Evolutionary conservation across 2,797 vertebrate genomes (phyloP), one percentile per base, ranked within the genome.

Genomic region (Liparis tanakae): DNA sequence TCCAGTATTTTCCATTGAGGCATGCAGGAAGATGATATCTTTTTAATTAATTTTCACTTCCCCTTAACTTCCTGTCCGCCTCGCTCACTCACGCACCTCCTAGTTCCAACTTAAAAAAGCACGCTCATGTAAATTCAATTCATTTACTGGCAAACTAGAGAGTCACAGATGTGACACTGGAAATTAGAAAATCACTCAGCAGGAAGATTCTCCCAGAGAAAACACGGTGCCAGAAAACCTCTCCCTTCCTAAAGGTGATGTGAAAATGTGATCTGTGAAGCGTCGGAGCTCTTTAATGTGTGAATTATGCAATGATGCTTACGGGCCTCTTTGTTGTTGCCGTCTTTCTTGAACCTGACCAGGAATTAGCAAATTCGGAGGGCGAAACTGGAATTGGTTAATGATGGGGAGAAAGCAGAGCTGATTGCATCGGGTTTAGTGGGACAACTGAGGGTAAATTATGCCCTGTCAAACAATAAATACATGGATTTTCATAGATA

Each of bases 111-210:
- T 85, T 81, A 81, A 71, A 81, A 81, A 85, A 87, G 70, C 7
- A 2, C 53, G 55, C 67, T 80, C 78, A 77, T 86, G 81, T 70
- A 83, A 81, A 88, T 78, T 71, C 18, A 83, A 76, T 83, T 79
- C 55, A 84, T 87, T 87, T 85, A 75, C 71, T 83, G 84, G 82
- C 78, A 70, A 69, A 89, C 80, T 56, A 83, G 76, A 58, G 74
- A 88, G 82, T 87, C 85, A 85, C 85, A 91, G 83, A 85, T 88
- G 90, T 83, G 86, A 85, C 78, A 75, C 70, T 17, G 17, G 78
- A 80, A 85, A 78, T 78, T 66, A 60, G 48, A 84, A 85, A 89
- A 86, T 77, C 72, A 86, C 76, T 85, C 80, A 14, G 75, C 76
- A 80, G 74, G 67, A 85, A 85, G 74, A 74, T 72, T 74, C 43